Base-by-base conservation (phyloP, 2,113 vertebrate species). In the Marmota monax region DNA sequence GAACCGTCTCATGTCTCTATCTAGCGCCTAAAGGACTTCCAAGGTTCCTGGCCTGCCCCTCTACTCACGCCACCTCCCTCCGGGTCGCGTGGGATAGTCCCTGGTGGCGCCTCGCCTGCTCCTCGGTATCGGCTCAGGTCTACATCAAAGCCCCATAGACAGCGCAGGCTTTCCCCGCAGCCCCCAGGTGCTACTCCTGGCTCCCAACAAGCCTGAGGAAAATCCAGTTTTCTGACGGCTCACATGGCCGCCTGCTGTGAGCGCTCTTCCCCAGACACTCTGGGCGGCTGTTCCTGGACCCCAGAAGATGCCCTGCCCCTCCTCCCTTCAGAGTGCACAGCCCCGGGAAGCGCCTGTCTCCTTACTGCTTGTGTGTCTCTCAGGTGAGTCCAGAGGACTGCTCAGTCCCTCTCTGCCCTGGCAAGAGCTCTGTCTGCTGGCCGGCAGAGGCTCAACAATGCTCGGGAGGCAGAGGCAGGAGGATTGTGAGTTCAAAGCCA, bases 1-100 rank as follows among this genome's bases (percentile, higher is more conserved):
- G 17, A 70, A 42, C 3, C 23, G 16, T 32, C 32, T 48, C 16
- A 14, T 16, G 51, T 80, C 42, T 45, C 22, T 61, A 51, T 42
- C 45, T 34, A 29, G 29, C 2, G 51, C 2, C 88, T 27, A 29
- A 37, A 39, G 17, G 17, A 13, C 32, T 11, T 37, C 32, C 0
- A 0, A 0, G 42, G 25, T 0, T 69, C 27, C 14, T 4, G 2
- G 34, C 14, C 51, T 32, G 56, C 20, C 14, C 5, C 37, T n/a
- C 63, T 11, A 3, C 16, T 45, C 37, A 37, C 13, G 34, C 10
- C 27, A 10, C 73, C 3, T 34, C 0, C 51, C 42, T 63, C 78
- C 16, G 4, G 48, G 4, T 17, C 13, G 12, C 45, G 1, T 12
- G 45, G 45, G 45, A 23, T 51, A 5, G 16, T 11, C 16, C 56